Evolutionary conservation across 2,888 invertebrate species (phyloP).

Genomic region (Glaucopsyche alexis): DNA sequence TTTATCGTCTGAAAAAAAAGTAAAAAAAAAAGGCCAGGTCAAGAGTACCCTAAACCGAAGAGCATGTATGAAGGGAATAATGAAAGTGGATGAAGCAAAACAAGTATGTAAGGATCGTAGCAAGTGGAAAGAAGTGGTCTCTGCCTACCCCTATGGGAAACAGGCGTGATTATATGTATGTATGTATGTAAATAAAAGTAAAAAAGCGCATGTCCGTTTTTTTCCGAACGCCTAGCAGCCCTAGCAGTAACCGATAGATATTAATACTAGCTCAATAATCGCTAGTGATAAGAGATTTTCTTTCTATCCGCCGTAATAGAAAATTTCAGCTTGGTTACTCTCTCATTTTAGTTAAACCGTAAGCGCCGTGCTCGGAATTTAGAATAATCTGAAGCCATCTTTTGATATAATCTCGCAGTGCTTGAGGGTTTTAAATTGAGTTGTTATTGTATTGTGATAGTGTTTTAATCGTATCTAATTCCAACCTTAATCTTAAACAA

Average conservation of each 20-base stretch:
- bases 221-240: not conserved
- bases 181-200: no score
- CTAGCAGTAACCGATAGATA: conserved; percentile 52
- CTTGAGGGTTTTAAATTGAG: not conserved
- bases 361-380: conserved; percentile 27
- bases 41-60: no score
- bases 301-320: conserved; percentile 68
- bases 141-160: no score
- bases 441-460: not conserved
- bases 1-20: no score
- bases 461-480: not conserved
- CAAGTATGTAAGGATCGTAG: no score
- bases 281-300: conserved; percentile 75
- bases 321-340: conserved; percentile 67
- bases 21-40: no score
- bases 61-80: no score
- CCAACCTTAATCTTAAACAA: not conserved
- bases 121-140: no score
- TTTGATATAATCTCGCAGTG: conserved; percentile 4
- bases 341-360: conserved; percentile 51
- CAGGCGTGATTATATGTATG: no score
- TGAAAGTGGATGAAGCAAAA: no score
- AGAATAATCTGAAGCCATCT: conserved; percentile 1
- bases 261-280: conserved; percentile 60
- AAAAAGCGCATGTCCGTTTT: not conserved